phyloP scores from a whole-genome alignment of 2,888 invertebrate species.

The Eilema griseolum region DNA sequence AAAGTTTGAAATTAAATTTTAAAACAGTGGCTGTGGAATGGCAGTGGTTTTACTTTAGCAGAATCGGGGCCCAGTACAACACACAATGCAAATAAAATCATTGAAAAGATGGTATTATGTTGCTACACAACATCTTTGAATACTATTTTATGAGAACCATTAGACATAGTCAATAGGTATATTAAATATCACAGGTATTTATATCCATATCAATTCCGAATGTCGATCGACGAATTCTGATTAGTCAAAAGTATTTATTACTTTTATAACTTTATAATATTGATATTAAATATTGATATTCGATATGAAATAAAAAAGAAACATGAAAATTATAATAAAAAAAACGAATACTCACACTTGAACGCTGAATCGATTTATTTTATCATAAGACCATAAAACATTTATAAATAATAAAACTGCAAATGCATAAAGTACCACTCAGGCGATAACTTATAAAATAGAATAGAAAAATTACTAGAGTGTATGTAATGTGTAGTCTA shows the following conservation, averaged over 20 bases:
- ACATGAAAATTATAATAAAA: background rate
- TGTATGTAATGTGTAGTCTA: constrained; percentile 35
- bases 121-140: background rate
- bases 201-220: no score
- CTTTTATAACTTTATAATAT: background rate
- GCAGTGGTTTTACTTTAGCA: no score
- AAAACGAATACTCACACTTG: background rate
- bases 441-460: constrained; percentile 29
- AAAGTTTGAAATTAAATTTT: no score
- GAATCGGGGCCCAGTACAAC: no score
- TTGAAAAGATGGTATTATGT: background rate
- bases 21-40: no score
- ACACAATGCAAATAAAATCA: background rate
- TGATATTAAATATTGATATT: background rate
- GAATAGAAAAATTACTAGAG: constrained; percentile 21
- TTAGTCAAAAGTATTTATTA: no score
- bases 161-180: no score
- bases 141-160: background rate
- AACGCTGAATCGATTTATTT: constrained; percentile 11
- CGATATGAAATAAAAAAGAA: background rate
- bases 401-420: constrained; percentile 30
- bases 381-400: constrained; percentile 34
- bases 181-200: no score
- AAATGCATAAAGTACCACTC: constrained; percentile 37
- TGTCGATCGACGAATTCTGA: no score